Percentiles rank a stretch among this genome's conserved stretches.
These are phyloP conservation scores for Cynodonichthys magdalenae DNA, from an alignment of 2,797 vertebrate species.

Conservation along the genomic window DNA sequence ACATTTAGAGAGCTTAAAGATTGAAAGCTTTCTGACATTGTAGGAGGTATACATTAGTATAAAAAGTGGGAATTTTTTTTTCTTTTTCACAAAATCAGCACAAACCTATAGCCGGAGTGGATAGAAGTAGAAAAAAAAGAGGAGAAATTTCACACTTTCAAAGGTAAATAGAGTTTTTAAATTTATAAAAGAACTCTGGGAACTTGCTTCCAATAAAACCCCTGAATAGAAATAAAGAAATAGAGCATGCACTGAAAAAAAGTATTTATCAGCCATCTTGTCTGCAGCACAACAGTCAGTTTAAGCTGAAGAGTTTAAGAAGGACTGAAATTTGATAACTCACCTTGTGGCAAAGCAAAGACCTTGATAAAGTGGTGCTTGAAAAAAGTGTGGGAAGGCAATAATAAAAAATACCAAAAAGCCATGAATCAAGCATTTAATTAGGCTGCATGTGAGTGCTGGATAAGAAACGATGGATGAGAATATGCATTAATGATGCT, in stretches of 20 bases:
- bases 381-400: conserved; percentile 34
- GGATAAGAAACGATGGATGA: conserved; percentile 9
- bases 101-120: conserved; percentile 37
- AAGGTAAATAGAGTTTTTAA: conserved; percentile 4
- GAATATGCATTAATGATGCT: neutral
- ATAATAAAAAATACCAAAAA: conserved; percentile 6
- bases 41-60: conserved; percentile 42
- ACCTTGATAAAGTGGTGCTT: conserved; percentile 68
- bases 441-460: neutral
- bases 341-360: conserved; percentile 47
- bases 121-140: conserved; percentile 18
- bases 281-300: conserved; percentile 33
- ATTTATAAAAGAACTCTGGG: conserved; percentile 14
- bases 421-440: conserved; percentile 18
- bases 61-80: conserved; percentile 61
- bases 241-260: conserved; percentile 30
- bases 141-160: conserved; percentile 5
- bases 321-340: conserved; percentile 49
- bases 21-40: conserved; percentile 23
- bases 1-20: conserved; percentile 34
- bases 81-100: conserved; percentile 67
- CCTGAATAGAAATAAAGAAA: conserved; percentile 37
- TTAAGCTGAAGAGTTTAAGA: conserved; percentile 51
- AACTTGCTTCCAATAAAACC: conserved; percentile 32
- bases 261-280: conserved; percentile 40